Conservation (phyloP, 2,797 vertebrate genomes). For the Spondyliosoma cantharus region DNA sequence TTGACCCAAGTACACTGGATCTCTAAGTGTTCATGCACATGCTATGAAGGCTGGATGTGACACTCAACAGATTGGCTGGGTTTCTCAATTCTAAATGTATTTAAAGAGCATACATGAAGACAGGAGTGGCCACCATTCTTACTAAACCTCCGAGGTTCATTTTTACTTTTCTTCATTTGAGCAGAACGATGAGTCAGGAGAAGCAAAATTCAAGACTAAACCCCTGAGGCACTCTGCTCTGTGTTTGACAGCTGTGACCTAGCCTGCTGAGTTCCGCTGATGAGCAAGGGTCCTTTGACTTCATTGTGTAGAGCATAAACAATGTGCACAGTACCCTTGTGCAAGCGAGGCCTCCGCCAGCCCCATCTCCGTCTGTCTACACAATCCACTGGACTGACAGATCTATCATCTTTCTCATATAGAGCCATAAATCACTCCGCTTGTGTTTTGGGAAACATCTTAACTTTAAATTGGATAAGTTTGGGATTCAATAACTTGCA, state of each 20-base stretch:
- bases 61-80: too few relatives aligned
- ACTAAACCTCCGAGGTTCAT: conserved; percentile 20
- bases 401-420: conserved; percentile 52
- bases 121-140: conserved; percentile 27
- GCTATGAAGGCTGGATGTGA: neutral
- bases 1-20: neutral
- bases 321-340: conserved; percentile 30
- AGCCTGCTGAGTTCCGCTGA: conserved; percentile 55
- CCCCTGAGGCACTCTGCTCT: conserved; percentile 22
- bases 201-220: conserved; percentile 40
- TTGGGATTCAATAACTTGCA: conserved; percentile 49
- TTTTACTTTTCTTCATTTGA: conserved; percentile 44
- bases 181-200: conserved; percentile 48
- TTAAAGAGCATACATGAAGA: conserved; percentile 8
- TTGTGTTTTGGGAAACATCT: conserved; percentile 48
- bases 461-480: conserved; percentile 56
- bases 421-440: conserved; percentile 65
- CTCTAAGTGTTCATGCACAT: neutral
- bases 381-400: conserved; percentile 43
- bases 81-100: neutral
- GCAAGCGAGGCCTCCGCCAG: conserved; percentile 30
- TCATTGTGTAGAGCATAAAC: conserved; percentile 64
- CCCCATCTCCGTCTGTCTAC: conserved; percentile 44
- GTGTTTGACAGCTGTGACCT: conserved; percentile 64
- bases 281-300: conserved; percentile 58